phyloP scores from a whole-genome alignment of 2,888 invertebrate genomes.

The Tromatobia lineatoria region DNA sequence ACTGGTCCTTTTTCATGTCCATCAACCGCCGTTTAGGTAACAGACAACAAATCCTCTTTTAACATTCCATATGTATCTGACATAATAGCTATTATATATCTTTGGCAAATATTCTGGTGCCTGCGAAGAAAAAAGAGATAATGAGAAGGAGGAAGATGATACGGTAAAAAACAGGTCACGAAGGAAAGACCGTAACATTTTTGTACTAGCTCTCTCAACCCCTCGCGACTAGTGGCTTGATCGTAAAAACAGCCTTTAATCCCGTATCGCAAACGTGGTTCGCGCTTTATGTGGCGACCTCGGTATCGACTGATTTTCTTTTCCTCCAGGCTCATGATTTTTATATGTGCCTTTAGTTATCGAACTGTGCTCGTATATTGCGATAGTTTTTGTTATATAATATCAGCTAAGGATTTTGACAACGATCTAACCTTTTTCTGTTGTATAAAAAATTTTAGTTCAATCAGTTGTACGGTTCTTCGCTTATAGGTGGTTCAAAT shows the following conservation, averaged over 20 bases:
- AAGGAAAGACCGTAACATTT: slow-evolving; percentile 38
- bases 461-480: no score
- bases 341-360: not conserved
- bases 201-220: slow-evolving; percentile 10
- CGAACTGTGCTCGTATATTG: not conserved
- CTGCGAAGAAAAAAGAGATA: slow-evolving; percentile 5
- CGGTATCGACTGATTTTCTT: slow-evolving; percentile 33
- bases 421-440: no score
- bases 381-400: not conserved
- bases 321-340: slow-evolving; percentile 22
- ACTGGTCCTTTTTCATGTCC: not conserved
- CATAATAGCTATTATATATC: slow-evolving; percentile 31
- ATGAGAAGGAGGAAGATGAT: slow-evolving; percentile 8
- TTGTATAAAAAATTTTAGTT: not conserved
- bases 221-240: slow-evolving; percentile 18
- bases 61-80: not conserved
- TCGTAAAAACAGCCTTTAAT: slow-evolving; percentile 58
- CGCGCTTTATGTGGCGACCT: slow-evolving; percentile 43
- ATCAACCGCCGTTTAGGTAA: not conserved
- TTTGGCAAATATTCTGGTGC: slow-evolving; percentile 22
- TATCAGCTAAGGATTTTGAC: not conserved
- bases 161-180: slow-evolving; percentile 33
- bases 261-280: slow-evolving; percentile 51
- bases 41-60: slow-evolving; percentile 2
- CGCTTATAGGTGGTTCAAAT: no score